Percentiles rank a stretch among this genome's conserved stretches.
Conservation (phyloP, 2,888 invertebrate genomes). For the Platycheirus albimanus region DNA sequence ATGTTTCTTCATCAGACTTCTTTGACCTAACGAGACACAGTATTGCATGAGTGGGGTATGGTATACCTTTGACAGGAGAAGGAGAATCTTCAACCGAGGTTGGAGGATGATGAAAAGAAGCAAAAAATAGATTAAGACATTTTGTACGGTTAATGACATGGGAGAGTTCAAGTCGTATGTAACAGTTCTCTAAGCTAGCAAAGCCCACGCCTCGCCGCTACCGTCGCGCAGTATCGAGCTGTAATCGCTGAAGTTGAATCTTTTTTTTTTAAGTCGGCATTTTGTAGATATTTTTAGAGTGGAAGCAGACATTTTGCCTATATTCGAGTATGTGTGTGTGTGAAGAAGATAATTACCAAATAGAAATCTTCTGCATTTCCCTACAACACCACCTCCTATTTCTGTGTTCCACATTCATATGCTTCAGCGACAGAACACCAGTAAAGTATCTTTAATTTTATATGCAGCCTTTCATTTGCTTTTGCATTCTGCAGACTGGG, state of each 20-base stretch:
- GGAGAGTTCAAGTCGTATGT: conserved; percentile 66
- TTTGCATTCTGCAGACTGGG: too few relatives aligned
- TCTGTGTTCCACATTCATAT: conserved; percentile 32
- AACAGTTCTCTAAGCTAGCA: conserved; percentile 19
- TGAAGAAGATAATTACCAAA: conserved; percentile 52
- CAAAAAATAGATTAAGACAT: conserved; percentile 51
- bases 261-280: conserved; percentile 18
- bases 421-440: conserved; percentile 40
- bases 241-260: conserved; percentile 25
- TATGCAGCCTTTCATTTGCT: conserved; percentile 47
- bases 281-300: conserved; percentile 63
- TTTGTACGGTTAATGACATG: conserved; percentile 72
- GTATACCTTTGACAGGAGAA: conserved; percentile 32
- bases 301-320: conserved; percentile 37
- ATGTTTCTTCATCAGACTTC: conserved; percentile 24
- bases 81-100: conserved; percentile 31
- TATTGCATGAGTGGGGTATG: conserved; percentile 16
- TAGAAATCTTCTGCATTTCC: conserved; percentile 51
- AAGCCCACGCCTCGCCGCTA: too few relatives aligned
- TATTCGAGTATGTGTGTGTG: conserved; percentile 3
- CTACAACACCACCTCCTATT: conserved; percentile 34
- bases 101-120: conserved; percentile 33
- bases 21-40: conserved; percentile 47
- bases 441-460: conserved; percentile 52
- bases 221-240: too few relatives aligned